Evolutionary conservation across 35 echinoderm and acorn worm genomes (phyloP), one percentile per base, ranked within the genome.

Genomic region (Hemicentrotus pulcherrimus): DNA sequence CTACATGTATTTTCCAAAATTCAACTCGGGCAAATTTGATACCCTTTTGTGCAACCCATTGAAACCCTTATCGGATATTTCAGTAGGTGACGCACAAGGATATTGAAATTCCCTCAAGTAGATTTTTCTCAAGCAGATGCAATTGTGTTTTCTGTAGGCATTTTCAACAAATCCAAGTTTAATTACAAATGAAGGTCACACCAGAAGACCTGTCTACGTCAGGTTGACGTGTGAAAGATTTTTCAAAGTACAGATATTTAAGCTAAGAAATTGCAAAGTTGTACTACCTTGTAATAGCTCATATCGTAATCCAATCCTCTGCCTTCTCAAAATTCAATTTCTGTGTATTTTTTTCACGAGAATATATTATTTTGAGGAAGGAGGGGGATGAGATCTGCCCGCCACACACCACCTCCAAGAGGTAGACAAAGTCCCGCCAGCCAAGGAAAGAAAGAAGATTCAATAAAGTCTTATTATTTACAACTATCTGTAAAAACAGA

Each of bases 381-480:
- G 24, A 28, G 65, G 16, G 22, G 65, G 28, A 78, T 78, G 24
- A 78, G 65, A 22, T 78, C 28, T 1, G 9, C 22, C 65, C 6
- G 65, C 19, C 65, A 22, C 65, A 70, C 24, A 28, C 61, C 65
- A 78, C 65, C 65, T 78, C 65, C 65, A 78, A 78, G 65, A 78
- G 65, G 65, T n/a, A 28, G 16, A n/a, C 65, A 78, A 28, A 78
- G 59, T 31, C 47, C 91, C 59, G 46, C 46, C 47, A 93, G 91
- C 47, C 47, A 93, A n/a, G 91, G 91, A 78, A 78, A 78, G 65
- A 33, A 90, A 28, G 86, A 30, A 86, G 24, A 15, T 90, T 90
- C 88, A 90, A 90, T 90, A 90, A 90, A 90, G 32, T 90, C 88
- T 22, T 90, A 90, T 90, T 45, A 90, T 90, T 90, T 90, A 90